A percentile compares a stretch with the other conserved stretches of the same genome.
Conservation (phyloP, 37 sponge, comb jelly and placozoan species). For the Haliclona indistincta region DNA sequence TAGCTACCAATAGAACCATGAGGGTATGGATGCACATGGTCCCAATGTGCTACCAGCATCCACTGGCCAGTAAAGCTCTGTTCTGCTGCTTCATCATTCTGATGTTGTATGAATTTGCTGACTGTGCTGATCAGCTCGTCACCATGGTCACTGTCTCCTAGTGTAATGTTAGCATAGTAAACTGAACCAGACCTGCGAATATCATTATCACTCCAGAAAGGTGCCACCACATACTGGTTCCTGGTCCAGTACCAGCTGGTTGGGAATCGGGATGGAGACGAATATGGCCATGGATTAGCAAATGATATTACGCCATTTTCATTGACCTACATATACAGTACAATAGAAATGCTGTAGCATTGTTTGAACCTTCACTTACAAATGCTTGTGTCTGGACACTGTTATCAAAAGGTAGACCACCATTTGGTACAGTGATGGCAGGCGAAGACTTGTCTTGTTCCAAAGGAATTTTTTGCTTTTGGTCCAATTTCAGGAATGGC, state of each 20-base stretch:
- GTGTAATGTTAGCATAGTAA: no score
- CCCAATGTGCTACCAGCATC: slow-evolving; percentile 59
- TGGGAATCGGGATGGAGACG: not conserved
- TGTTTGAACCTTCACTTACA: no score
- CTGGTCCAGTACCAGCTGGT: not conserved
- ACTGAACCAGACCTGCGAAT: slow-evolving; percentile 27
- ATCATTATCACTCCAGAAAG: slow-evolving; percentile 76
- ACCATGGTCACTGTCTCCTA: not conserved
- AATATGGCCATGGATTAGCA: not conserved
- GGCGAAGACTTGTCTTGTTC: no score
- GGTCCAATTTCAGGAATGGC: no score
- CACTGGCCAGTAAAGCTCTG: slow-evolving; percentile 31
- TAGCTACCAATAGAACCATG: slow-evolving; percentile 36
- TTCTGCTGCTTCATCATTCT: no score
- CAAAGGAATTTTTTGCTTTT: no score
- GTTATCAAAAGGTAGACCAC: no score
- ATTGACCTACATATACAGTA: no score
- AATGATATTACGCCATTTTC: slow-evolving; percentile 53
- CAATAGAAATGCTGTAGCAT: no score
- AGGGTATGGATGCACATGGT: slow-evolving; percentile 62
- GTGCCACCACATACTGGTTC: slow-evolving; percentile 49
- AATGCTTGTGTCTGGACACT: no score
- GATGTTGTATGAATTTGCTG: slow-evolving; percentile 14
- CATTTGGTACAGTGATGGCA: no score
- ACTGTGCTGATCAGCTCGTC: slow-evolving; percentile 15